Conservation (phyloP, 2,113 vertebrate genomes). For the Epinephelus lanceolatus region DNA sequence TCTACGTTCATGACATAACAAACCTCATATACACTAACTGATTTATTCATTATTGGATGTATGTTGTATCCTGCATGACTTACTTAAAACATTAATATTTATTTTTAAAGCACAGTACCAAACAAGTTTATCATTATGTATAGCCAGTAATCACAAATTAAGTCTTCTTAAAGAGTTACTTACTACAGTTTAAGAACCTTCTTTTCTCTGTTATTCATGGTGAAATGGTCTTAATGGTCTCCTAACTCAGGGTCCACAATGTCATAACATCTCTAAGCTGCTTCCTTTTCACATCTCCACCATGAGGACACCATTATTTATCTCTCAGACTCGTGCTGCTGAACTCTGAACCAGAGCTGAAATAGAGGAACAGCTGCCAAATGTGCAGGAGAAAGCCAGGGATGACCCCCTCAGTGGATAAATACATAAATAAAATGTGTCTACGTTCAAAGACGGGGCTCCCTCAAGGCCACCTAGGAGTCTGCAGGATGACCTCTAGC, state of each 20-base stretch:
- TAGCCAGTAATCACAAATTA: neutral
- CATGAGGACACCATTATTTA: slow-evolving; percentile 32
- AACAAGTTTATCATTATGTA: neutral
- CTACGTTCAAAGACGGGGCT: slow-evolving; percentile 52
- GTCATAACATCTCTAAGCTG: slow-evolving; percentile 3
- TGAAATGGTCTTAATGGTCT: neutral
- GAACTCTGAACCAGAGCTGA: slow-evolving; percentile 49
- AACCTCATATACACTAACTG: too few relatives aligned
- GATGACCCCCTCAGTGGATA: slow-evolving; percentile 44
- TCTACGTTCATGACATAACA: neutral
- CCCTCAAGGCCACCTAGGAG: slow-evolving; percentile 70
- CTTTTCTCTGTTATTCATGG: neutral
- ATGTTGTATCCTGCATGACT: neutral
- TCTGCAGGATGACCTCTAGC: slow-evolving; percentile 62
- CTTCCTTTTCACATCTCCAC: slow-evolving; percentile 37
- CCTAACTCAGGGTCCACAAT: neutral
- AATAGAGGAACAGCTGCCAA: slow-evolving; percentile 78
- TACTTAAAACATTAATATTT: neutral
- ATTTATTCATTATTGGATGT: neutral
- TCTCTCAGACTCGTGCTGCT: slow-evolving; percentile 20
- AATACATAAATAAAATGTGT: slow-evolving; percentile 70
- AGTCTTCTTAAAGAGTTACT: neutral
- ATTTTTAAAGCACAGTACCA: neutral
- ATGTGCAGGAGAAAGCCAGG: slow-evolving; percentile 43
- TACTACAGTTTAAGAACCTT: neutral